Evolutionary conservation across 2,888 invertebrate genomes (phyloP).

Genomic region (Glyphotaelius pellucidus): DNA sequence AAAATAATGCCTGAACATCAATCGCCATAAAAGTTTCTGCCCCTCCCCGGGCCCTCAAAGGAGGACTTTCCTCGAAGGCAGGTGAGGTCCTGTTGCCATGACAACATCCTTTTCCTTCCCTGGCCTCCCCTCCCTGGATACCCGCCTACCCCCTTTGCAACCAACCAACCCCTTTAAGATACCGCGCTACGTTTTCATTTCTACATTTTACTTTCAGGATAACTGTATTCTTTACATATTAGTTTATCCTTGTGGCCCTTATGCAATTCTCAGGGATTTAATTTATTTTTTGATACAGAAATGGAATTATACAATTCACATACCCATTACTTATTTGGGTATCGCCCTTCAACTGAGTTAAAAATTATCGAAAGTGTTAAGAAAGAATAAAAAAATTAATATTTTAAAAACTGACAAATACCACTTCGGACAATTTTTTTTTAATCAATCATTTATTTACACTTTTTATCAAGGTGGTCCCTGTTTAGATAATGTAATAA

Average conservation of each 20-base stretch:
- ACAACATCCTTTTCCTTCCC: constrained; percentile 58
- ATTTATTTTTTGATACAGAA: too few relatives aligned
- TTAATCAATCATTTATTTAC: too few relatives aligned
- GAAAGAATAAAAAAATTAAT: too few relatives aligned
- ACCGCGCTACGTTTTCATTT: constrained; percentile 27
- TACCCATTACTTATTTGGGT: not conserved
- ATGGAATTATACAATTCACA: not conserved
- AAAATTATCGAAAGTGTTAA: not conserved
- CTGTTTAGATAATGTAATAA: too few relatives aligned
- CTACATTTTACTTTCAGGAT: not conserved
- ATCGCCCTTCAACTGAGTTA: not conserved
- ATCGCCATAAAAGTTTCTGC: constrained; percentile 66
- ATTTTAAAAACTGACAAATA: too few relatives aligned
- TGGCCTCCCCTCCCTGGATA: constrained; percentile 39
- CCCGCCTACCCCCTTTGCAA: constrained; percentile 42
- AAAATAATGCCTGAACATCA: constrained; percentile 66
- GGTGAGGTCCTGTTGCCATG: constrained; percentile 66
- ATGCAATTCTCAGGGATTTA: not conserved
- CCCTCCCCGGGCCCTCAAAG: constrained; percentile 32
- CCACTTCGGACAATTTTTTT: too few relatives aligned
- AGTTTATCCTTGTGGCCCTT: not conserved
- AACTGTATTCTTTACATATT: not conserved
- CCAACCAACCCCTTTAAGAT: constrained; percentile 48
- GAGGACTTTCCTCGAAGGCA: constrained; percentile 52
- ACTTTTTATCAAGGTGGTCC: too few relatives aligned